Percentiles rank a stretch among this genome's conserved stretches.
Evolutionary conservation across 2,797 vertebrate species (phyloP).

Genomic region (Cyclura pinguis): DNA sequence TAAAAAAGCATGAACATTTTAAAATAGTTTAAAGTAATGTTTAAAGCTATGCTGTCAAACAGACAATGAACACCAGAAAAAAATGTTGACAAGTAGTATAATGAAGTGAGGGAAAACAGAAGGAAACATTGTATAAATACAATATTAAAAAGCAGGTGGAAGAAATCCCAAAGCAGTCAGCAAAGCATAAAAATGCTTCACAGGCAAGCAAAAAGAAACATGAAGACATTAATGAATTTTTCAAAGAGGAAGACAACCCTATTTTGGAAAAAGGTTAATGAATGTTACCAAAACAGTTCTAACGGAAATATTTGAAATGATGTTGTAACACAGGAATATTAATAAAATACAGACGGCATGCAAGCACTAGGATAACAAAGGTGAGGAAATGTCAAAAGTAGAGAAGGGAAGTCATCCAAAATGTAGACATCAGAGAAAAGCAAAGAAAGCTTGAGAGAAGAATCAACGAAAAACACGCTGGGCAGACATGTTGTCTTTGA

Average conservation of each 20-base stretch:
- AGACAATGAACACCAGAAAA: slow-evolving; percentile 18
- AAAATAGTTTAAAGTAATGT: slow-evolving; percentile 9
- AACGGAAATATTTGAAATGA: slow-evolving; percentile 2
- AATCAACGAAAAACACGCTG: not conserved
- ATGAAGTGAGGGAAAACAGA: slow-evolving; percentile 16
- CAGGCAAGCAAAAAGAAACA: not conserved
- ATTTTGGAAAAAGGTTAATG: not conserved
- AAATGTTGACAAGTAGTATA: slow-evolving; percentile 23
- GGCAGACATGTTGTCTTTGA: not conserved
- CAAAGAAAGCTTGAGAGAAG: not conserved
- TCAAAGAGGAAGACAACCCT: not conserved
- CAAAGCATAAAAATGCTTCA: not conserved
- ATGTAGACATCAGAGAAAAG: not conserved
- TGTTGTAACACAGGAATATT: not conserved
- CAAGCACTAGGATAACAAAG: not conserved
- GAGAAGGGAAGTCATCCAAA: not conserved
- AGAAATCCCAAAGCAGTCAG: slow-evolving; percentile 2
- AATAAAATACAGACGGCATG: not conserved
- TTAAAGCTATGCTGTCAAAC: slow-evolving; percentile 14
- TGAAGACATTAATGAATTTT: not conserved
- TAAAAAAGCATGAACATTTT: not conserved
- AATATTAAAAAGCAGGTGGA: slow-evolving; percentile 3
- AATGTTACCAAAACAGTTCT: slow-evolving; percentile 3
- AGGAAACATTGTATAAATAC: slow-evolving; percentile 10
- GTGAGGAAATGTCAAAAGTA: slow-evolving; percentile 1